Base-by-base conservation (phyloP, 2,797 vertebrate species). In the Pantherophis vulpinus region DNA sequence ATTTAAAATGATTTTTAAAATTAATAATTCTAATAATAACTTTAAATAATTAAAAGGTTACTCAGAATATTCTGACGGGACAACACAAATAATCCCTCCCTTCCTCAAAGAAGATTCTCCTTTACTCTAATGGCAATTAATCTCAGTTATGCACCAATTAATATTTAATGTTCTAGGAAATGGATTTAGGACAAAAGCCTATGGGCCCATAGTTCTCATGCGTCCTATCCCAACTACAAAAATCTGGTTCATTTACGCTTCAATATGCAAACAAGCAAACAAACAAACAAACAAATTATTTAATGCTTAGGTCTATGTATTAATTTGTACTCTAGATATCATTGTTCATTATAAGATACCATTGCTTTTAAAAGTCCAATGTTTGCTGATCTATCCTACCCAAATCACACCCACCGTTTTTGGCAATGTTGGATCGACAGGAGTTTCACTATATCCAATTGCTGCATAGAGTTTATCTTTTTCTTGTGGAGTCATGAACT, bases 371-470 rank as follows among this genome's bases (percentile, higher is more conserved):
- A 42, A n/a, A 27, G 1, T 83, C 47, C 11, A 90, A 74, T 70
- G 25, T 8, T 87, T 87, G 29, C 12, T 88, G 63, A 90, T 20
- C 37, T 51, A 63, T 54, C 88, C 23, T 61, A 93, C 25, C 8
- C 2, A 5, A 18, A 89, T 93, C 88, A 54, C 37, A 97, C 99
- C 98, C 97, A 99, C 99, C 90, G 98, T 96, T 98, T 99, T 99
- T 95, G 99, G 99, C 97, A 99, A 97, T 61, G 99, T 99, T 95
- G 98, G 99, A 97, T 99, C 99, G 93, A 98, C 98, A 92, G 98
- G 98, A 1, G 98, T 98, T 95, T 99, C 99, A 95, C 99, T 99
- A 96, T 99, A 99, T 91, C 99, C 99, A 94, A 99, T 99, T 96
- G 99, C 99, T 97, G 98, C 98, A 98, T 99, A 99, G 93, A 99